Evolutionary conservation across 2,113 vertebrate species (phyloP), one percentile per base, ranked within the genome.

Genomic region (Aptenodytes forsteri): DNA sequence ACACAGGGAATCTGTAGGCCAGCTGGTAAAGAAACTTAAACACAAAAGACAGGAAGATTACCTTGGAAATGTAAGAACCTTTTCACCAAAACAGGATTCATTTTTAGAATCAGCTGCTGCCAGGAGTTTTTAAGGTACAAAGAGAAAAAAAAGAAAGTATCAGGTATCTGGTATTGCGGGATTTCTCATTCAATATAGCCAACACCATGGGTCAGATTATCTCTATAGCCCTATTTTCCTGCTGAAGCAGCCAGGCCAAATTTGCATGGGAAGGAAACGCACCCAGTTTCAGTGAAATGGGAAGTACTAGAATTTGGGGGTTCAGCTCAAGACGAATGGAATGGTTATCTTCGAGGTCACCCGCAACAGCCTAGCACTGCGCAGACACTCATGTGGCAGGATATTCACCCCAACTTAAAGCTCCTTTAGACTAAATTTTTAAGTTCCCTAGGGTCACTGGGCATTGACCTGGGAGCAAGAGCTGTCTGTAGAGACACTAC

Each of bases 281-380:
- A 30, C 3, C 13, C 55, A 20, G 15, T 4, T 54, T 2, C 2
- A 62, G 71, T 10, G 46, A 54, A 58, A 75, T 13, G 7, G 30
- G 22, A 81, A 58, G 4, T 13, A 16, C 3, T 25, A 65, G 32
- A 78, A 46, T 54, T 0, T 49, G 16, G 14, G 40, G 9, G 13
- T 20, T 70, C 56, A 66, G 70, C 40, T 16, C 26, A 34, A 50
- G 54, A 9, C 1, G 0, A 83, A 49, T 0, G 6, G 10, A 61
- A 58, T 3, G 0, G 46, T 20, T 42, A 14, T 22, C 27, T 78
- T 10, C 0, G 0, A 64, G n/a, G 78, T 46, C 38, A 55, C 52
- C 42, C 75, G 14, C 64, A 81, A 5, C 7, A 72, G 29, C 66
- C 62, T 10, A 20, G 54, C n/a, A 16, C 11, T 6, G 23, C 29